Percentiles rank a stretch among this genome's conserved stretches.
Evolutionary conservation across 2,113 vertebrate species (phyloP).

Genomic region (Xenus cinereus): DNA sequence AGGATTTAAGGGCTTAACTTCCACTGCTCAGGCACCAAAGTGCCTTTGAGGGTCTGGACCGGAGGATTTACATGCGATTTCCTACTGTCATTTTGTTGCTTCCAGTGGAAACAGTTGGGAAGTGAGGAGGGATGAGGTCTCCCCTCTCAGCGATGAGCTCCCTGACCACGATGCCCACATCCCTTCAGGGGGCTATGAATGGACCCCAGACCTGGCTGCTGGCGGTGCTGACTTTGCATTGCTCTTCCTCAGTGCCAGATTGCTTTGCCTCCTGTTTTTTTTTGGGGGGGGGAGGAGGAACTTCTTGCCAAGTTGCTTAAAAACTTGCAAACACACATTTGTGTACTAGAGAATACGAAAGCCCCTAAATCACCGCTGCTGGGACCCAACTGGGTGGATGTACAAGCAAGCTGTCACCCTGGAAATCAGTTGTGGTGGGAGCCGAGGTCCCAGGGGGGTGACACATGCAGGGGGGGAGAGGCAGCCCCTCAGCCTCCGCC

Average conservation of each 20-base stretch:
- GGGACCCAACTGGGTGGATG: neutral
- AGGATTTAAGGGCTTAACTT: neutral
- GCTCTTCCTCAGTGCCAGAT: neutral
- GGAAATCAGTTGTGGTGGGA: neutral
- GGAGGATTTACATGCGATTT: neutral
- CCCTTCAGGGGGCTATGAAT: neutral
- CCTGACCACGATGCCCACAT: rapidly evolving
- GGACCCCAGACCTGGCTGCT: neutral
- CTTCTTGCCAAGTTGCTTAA: neutral
- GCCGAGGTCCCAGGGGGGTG: neutral
- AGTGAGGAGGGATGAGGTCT: neutral
- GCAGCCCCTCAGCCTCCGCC: neutral
- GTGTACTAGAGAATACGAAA: rapidly evolving
- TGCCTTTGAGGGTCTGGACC: neutral
- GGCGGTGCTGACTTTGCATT: neutral
- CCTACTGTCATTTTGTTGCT: neutral
- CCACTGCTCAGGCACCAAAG: neutral
- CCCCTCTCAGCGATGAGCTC: rapidly evolving
- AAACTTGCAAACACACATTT: neutral
- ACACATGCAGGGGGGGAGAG: rapidly evolving
- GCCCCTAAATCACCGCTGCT: neutral
- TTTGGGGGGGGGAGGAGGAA: neutral
- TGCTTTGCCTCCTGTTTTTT: neutral
- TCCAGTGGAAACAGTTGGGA: neutral
- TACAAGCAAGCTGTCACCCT: neutral